Conservation (phyloP, 2,888 invertebrate species). For the Agrilus cyanescens region DNA sequence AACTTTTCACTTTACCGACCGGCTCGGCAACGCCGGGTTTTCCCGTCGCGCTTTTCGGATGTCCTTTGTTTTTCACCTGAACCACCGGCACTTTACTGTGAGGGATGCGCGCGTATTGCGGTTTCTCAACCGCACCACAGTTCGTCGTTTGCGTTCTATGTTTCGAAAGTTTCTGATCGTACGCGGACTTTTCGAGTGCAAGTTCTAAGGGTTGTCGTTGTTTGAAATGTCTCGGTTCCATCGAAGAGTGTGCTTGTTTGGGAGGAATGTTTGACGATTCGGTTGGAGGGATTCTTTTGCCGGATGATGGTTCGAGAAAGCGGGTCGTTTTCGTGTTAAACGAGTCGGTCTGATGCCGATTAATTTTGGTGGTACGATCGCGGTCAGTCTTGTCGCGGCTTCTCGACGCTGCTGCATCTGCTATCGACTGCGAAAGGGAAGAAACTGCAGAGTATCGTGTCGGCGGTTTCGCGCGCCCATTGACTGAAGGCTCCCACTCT, state of each 20-base stretch:
- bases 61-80: slow-evolving; percentile 13
- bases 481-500: slow-evolving; percentile 28
- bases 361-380: slow-evolving; percentile 5
- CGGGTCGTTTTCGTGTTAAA: slow-evolving; percentile 4
- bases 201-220: too few relatives aligned
- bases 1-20: slow-evolving; percentile 15
- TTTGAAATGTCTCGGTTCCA: too few relatives aligned
- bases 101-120: slow-evolving; percentile 8
- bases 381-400: slow-evolving; percentile 15
- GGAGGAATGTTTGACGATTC: too few relatives aligned
- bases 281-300: too few relatives aligned
- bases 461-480: slow-evolving; percentile 25
- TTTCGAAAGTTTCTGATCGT: too few relatives aligned
- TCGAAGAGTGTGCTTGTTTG: too few relatives aligned
- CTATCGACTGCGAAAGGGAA: slow-evolving; percentile 25
- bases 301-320: too few relatives aligned
- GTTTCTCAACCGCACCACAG: slow-evolving; percentile 6
- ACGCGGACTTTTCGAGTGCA: too few relatives aligned
- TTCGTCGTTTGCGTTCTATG: slow-evolving; percentile 1
- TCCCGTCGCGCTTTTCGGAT: slow-evolving; percentile 12
- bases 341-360: slow-evolving; percentile 9
- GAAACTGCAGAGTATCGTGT: slow-evolving; percentile 22
- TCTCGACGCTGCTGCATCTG: slow-evolving; percentile 17
- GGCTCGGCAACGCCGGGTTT: slow-evolving; percentile 7
- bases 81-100: slow-evolving; percentile 10